A percentile compares a stretch with the other conserved stretches of the same genome.
These are phyloP conservation scores for Steinernema khuongi DNA, from an alignment of 1,140 invertebrate genomes.

Conservation along the genomic window DNA sequence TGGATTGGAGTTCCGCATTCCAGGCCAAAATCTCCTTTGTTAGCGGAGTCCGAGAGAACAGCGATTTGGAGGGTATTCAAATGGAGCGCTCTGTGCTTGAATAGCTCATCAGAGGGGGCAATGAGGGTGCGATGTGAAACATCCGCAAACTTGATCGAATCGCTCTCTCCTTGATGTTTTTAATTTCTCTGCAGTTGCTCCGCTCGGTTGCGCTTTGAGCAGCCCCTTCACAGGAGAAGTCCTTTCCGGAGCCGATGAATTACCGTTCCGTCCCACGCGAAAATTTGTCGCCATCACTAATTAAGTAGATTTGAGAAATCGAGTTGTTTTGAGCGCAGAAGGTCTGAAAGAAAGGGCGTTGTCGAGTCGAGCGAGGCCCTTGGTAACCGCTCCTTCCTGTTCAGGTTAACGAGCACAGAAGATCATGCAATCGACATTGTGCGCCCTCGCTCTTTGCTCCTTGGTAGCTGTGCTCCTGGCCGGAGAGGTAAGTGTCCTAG, in stretches of 20 bases:
- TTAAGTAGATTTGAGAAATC: not conserved
- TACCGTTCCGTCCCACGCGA: not conserved
- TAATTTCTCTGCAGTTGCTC: no score
- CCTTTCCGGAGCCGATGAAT: no score
- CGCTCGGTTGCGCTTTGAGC: no score
- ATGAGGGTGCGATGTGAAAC: no score
- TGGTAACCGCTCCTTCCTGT: not conserved
- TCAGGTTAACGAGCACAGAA: constrained; percentile 4
- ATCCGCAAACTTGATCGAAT: no score
- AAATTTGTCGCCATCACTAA: not conserved
- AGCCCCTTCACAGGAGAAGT: no score
- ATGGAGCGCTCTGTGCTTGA: not conserved
- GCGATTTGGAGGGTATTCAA: not conserved
- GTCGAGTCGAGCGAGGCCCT: not conserved
- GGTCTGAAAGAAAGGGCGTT: not conserved
- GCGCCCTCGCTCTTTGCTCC: not conserved
- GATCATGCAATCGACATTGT: constrained; percentile 11
- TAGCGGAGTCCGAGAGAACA: no score
- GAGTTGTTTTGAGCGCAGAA: no score
- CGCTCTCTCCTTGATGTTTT: no score
- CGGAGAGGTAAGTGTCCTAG: not conserved
- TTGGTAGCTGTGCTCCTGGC: not conserved
- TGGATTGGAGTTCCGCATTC: not conserved
- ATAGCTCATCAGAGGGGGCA: not conserved
- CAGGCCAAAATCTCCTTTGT: not conserved